These are phyloP conservation scores for Diachrysia chrysitis DNA, from an alignment of 2,888 invertebrate species.

Conservation along the genomic window DNA sequence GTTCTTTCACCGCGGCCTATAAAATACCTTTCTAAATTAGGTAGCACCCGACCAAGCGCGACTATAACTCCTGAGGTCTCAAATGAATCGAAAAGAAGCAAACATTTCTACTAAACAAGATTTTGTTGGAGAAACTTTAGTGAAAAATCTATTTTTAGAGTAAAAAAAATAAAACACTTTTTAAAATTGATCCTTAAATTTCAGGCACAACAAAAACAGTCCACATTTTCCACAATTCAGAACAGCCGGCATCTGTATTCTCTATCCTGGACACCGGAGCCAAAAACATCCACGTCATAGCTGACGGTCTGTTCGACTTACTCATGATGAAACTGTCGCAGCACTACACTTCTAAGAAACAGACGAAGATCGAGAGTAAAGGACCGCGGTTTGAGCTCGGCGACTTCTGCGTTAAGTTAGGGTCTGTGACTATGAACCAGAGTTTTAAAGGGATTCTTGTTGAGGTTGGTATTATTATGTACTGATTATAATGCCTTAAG, in stretches of 20 bases:
- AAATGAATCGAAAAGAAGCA: too few species aligned
- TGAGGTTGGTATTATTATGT: slow-evolving; percentile 90
- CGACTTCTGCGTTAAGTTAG: slow-evolving; percentile 98
- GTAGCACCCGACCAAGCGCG: too few species aligned
- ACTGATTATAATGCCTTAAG: too few species aligned
- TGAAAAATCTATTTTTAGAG: too few species aligned
- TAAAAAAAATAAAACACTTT: too few species aligned
- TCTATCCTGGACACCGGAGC: slow-evolving; percentile 96
- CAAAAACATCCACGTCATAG: slow-evolving; percentile 95
- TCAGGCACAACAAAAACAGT: slow-evolving; percentile 94
- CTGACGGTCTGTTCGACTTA: slow-evolving; percentile 97
- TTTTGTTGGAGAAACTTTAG: too few species aligned
- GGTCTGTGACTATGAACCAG: slow-evolving; percentile 97
- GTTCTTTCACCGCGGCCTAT: too few species aligned
- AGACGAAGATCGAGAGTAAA: slow-evolving; percentile 96
- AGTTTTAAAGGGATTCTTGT: slow-evolving; percentile 97
- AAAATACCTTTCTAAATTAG: too few species aligned
- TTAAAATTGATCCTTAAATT: slow-evolving; percentile 12
- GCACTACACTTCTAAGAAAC: slow-evolving; percentile 96
- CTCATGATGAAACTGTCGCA: slow-evolving; percentile 96
- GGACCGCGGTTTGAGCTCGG: slow-evolving; percentile 96
- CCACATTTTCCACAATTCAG: slow-evolving; percentile 98
- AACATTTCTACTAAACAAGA: too few species aligned
- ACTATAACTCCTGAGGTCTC: too few species aligned
- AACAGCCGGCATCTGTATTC: slow-evolving; percentile 98